Percentiles rank a stretch among this genome's conserved stretches.
phyloP scores from a whole-genome alignment of 1,140 invertebrate genomes.

The Lutraria rhynchaena region DNA sequence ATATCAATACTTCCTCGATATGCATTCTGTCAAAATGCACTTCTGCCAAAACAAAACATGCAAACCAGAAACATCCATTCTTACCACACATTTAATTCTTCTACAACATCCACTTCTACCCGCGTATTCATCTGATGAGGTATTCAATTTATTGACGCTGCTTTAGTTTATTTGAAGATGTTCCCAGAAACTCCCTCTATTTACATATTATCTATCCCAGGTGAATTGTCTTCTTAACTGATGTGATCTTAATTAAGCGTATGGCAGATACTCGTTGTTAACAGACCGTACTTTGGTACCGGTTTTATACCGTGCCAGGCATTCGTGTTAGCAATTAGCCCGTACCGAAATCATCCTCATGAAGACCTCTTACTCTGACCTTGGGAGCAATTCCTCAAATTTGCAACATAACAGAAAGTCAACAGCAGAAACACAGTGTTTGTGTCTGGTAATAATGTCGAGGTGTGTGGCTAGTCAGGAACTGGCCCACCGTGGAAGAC shows the following conservation, averaged over 20 bases:
- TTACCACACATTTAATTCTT: too few relatives aligned
- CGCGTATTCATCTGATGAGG: slow-evolving; percentile 17
- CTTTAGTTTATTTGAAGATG: slow-evolving; percentile 53
- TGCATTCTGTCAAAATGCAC: too few relatives aligned
- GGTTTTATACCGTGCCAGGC: slow-evolving; percentile 50
- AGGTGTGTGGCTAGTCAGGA: slow-evolving; percentile 23
- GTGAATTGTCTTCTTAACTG: slow-evolving; percentile 30
- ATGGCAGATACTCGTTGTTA: slow-evolving; percentile 41
- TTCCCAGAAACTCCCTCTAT: slow-evolving; percentile 31
- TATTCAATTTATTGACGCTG: slow-evolving; percentile 43
- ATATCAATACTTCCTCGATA: too few relatives aligned
- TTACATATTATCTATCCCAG: slow-evolving; percentile 53
- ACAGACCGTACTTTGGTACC: slow-evolving; percentile 50
- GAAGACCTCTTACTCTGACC: slow-evolving; percentile 41
- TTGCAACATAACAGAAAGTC: slow-evolving; percentile 45
- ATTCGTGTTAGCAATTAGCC: slow-evolving; percentile 51
- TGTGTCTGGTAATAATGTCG: slow-evolving; percentile 12
- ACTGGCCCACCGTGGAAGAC: too few relatives aligned
- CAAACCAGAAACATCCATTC: too few relatives aligned
- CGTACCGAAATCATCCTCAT: slow-evolving; percentile 48
- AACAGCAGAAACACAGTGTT: slow-evolving; percentile 26
- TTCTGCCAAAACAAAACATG: too few relatives aligned
- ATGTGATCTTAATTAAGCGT: slow-evolving; percentile 60
- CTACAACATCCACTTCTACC: too few relatives aligned
- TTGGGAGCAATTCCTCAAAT: slow-evolving; percentile 60